Evolutionary conservation across 1,140 invertebrate genomes (phyloP), one percentile per base, ranked within the genome.

Genomic region (Thaumetopoea pityocampa): DNA sequence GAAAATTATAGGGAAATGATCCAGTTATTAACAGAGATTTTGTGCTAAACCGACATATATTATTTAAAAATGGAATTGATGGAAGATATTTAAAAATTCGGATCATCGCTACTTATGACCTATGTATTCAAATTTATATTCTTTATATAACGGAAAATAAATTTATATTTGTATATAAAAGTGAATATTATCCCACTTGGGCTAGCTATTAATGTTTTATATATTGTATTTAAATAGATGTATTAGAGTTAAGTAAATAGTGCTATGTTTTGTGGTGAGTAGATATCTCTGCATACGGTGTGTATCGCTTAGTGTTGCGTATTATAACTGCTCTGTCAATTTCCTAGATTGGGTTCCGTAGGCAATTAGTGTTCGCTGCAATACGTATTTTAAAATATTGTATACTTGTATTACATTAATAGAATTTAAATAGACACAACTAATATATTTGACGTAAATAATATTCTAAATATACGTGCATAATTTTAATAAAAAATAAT

Each of bases 111-210:
- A 44, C 42, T 19, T 28, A 22, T 33, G 24, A 51, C 45, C 41
- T 58, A 40, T 58, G 49, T 47, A 55, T 46, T 49, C 27, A 47
- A 51, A 49, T 45, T 48, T 52, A 52, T 23, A 20, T 43, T 44
- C 30, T 47, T 35, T 50, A 45, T 50, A 49, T 38, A 38, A 49
- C 37, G 43, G 30, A 38, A 19, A 40, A 40, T 43, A 50, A 32
- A 44, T 48, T 45, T 54, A 48, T 55, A 40, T 61, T 53, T 59
- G 55, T 58, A 41, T 43, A 52, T 61, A 42, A 35, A 43, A 41
- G 28, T 44, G 23, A 50, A 43, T 41, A 51, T 42, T 37, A 34
- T 37, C 37, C 44, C 30, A 32, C 26, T 46, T 54, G 42, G 44
- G 40, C 26, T 49, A 55, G 45, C 9, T 37, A 45, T 45, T 47